Evolutionary conservation across 2,797 vertebrate genomes (phyloP).

Genomic region (Taenioides sp.): DNA sequence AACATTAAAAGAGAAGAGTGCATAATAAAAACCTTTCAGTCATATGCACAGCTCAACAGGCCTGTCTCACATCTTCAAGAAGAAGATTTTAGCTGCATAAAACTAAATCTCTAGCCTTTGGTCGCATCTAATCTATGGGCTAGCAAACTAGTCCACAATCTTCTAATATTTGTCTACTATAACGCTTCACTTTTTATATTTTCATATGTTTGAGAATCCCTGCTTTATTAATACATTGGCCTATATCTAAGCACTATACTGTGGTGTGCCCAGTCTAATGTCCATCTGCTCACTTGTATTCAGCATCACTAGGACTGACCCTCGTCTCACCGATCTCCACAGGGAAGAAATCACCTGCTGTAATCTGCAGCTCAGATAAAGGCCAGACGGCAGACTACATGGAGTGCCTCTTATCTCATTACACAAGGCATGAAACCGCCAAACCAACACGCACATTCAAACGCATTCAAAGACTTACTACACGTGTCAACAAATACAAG

Average conservation of each 20-base stretch:
- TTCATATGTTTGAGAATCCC: background rate
- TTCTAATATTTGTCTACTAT: background rate
- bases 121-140: no score
- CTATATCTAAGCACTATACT: background rate
- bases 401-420: constrained; percentile 69
- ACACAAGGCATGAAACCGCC: constrained; percentile 55
- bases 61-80: no score
- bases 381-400: constrained; percentile 69
- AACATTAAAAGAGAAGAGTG: no score
- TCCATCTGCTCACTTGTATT: background rate
- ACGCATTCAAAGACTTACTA: constrained; percentile 19
- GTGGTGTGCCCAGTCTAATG: background rate
- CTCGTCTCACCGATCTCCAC: constrained; percentile 36
- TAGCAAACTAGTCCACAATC: background rate
- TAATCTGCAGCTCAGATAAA: constrained; percentile 70
- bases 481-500: constrained; percentile 34
- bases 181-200: background rate
- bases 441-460: constrained; percentile 14
- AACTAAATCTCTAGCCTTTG: no score
- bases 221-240: background rate
- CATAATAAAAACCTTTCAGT: no score
- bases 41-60: no score
- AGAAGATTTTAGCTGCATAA: no score
- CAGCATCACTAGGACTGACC: constrained; percentile 32
- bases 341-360: constrained; percentile 66